These are phyloP conservation scores for Steinernema scapterisci DNA, from an alignment of 2,888 invertebrate genomes.

Conservation along the genomic window DNA sequence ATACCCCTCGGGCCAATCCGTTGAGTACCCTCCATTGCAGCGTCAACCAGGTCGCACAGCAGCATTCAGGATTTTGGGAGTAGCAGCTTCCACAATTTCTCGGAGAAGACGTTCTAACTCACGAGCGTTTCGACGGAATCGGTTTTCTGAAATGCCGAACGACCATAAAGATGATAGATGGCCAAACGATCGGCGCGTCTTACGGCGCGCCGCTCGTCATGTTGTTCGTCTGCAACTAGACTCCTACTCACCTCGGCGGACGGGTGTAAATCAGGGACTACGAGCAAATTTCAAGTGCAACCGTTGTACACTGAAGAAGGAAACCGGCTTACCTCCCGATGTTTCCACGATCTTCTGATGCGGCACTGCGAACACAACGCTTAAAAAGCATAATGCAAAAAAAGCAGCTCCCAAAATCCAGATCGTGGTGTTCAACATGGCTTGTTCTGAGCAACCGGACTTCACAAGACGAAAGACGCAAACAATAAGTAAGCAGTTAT, in stretches of 20 bases:
- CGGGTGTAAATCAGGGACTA: too few species aligned
- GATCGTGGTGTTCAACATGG: neutral
- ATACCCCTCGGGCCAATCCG: neutral
- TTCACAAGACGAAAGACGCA: neutral
- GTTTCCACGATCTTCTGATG: neutral
- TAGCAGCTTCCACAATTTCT: neutral
- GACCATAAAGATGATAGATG: neutral
- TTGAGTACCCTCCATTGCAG: neutral
- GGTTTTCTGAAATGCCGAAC: slow-evolving; percentile 20
- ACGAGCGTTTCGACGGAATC: neutral
- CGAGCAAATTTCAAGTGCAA: too few species aligned
- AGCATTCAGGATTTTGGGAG: neutral
- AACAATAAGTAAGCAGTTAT: neutral
- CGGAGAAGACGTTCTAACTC: slow-evolving; percentile 3
- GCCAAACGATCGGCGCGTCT: neutral
- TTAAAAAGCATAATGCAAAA: neutral
- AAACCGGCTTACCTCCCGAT: neutral
- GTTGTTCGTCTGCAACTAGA: neutral
- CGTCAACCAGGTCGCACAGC: neutral
- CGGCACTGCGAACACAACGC: neutral
- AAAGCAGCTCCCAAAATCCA: neutral
- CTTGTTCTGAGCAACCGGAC: neutral
- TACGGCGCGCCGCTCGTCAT: neutral
- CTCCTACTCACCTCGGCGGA: too few species aligned
- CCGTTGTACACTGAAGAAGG: too few species aligned